Percentiles rank a stretch among this genome's conserved stretches.
Evolutionary conservation across 2,797 vertebrate species (phyloP).

Genomic region (Darevskia mixta): DNA sequence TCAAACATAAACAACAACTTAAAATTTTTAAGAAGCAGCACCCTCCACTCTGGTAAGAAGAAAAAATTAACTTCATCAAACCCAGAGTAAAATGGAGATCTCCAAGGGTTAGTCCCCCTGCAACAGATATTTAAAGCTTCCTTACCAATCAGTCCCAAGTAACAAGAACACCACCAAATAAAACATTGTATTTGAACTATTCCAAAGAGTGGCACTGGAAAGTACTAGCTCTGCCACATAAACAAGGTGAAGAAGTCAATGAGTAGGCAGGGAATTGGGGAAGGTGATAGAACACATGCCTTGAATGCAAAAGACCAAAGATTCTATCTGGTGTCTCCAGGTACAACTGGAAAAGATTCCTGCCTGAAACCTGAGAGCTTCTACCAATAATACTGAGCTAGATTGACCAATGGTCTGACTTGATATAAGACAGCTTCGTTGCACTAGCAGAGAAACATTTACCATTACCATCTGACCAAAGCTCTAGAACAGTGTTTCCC

Average conservation of each 20-base stretch:
- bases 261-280: background rate
- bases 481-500: background rate
- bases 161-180: background rate
- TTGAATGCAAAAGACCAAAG: no score
- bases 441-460: background rate
- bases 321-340: no score
- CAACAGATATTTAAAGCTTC: background rate
- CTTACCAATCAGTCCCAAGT: background rate
- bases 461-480: background rate
- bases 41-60: background rate
- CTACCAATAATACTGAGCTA: no score
- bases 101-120: background rate
- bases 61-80: background rate
- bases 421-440: background rate
- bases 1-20: background rate
- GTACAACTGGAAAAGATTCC: no score
- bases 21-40: no score
- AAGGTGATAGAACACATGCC: no score
- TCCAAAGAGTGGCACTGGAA: background rate
- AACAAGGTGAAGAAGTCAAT: background rate
- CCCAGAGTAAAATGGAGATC: background rate
- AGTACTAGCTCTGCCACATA: background rate
- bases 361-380: no score
- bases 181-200: background rate
- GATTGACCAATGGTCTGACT: no score